Evolutionary conservation across 1,140 invertebrate species (phyloP).

Genomic region (Formica exsecta): DNA sequence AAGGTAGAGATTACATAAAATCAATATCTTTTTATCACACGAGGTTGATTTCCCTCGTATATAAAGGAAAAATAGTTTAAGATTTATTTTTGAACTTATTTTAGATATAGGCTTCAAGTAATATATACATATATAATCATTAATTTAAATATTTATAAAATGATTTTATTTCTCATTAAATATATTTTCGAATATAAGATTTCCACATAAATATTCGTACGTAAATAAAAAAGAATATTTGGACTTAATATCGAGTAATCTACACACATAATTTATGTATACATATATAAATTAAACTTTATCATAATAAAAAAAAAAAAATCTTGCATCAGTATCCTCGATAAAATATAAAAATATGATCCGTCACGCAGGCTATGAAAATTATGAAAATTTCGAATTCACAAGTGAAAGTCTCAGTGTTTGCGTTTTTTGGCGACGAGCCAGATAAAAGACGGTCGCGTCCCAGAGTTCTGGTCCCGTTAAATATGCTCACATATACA

Average conservation of each 20-base stretch:
- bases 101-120: not conserved
- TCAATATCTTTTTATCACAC: not conserved
- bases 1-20: not conserved
- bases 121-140: not conserved
- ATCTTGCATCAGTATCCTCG: not conserved
- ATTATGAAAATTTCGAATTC: conserved; percentile 16
- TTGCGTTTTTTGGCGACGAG: conserved; percentile 60
- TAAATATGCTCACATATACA: conserved; percentile 55
- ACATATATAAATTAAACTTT: not conserved
- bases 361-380: not conserved
- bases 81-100: not conserved
- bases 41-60: no score
- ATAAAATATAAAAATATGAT: conserved; percentile 3
- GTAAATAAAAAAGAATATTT: not conserved
- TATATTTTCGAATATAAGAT: not conserved
- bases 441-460: conserved; percentile 53
- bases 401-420: conserved; percentile 65
- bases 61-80: not conserved
- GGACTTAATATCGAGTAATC: not conserved
- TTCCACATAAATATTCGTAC: no score
- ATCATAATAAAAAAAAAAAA: not conserved
- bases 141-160: not conserved
- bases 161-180: conserved; percentile 10
- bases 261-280: not conserved
- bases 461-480: conserved; percentile 36